Percentiles rank a stretch among this genome's conserved stretches.
Evolutionary conservation across 2,888 invertebrate species (phyloP).

Genomic region (Cecidostiba fungosa): DNA sequence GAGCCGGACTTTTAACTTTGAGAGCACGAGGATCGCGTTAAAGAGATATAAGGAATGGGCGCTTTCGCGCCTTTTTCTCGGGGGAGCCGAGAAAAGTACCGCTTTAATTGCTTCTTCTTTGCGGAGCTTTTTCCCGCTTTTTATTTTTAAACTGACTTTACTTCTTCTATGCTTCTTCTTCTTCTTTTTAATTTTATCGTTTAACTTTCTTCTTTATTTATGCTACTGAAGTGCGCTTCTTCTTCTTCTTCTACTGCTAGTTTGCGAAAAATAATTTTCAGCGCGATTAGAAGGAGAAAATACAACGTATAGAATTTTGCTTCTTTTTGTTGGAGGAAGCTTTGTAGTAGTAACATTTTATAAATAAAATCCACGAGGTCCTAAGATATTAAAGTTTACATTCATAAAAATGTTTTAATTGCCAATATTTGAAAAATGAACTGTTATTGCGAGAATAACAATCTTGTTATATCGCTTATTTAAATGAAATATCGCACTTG

Average conservation of each 20-base stretch:
- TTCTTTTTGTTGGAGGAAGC: too few relatives aligned
- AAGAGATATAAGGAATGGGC: conserved; percentile 48
- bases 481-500: background rate
- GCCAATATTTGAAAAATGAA: too few relatives aligned
- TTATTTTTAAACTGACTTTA: background rate
- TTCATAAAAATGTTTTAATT: too few relatives aligned
- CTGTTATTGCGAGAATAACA: too few relatives aligned
- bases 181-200: conserved; percentile 30
- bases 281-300: too few relatives aligned
- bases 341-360: too few relatives aligned
- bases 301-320: too few relatives aligned
- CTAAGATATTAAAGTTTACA: too few relatives aligned
- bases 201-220: conserved; percentile 6
- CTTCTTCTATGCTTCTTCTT: conserved; percentile 5
- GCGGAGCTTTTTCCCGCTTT: background rate
- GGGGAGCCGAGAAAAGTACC: conserved; percentile 29
- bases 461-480: too few relatives aligned
- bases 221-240: background rate
- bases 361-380: too few relatives aligned
- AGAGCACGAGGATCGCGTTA: conserved; percentile 2
- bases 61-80: conserved; percentile 67
- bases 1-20: conserved; percentile 50
- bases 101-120: conserved; percentile 52
- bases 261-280: background rate
- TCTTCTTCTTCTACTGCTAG: background rate